Evolutionary conservation across 2,113 vertebrate genomes (phyloP).

Genomic region (Chaetura pelagica): DNA sequence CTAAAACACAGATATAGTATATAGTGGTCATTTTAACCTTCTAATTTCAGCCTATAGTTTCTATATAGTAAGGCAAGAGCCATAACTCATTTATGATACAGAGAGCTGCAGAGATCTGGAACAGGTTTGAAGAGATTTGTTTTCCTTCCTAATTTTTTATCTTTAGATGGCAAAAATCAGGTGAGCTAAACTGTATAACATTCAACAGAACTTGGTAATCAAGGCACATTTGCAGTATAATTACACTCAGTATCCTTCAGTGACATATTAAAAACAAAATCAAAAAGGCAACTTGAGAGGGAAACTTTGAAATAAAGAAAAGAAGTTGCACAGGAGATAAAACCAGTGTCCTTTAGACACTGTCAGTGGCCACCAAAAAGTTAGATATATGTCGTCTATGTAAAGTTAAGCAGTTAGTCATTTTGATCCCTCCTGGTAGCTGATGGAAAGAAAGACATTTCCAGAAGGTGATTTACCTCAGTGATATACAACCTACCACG

Average conservation of each 20-base stretch:
- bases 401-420: neutral
- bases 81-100: neutral
- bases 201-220: neutral
- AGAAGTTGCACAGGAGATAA: neutral
- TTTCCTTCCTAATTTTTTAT: neutral
- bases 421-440: neutral
- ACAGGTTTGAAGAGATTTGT: neutral
- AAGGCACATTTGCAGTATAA: neutral
- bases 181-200: neutral
- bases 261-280: neutral
- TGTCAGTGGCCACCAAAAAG: neutral
- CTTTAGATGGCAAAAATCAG: neutral
- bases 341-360: neutral
- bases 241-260: neutral
- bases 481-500: neutral
- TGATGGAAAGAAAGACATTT: neutral
- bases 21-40: neutral
- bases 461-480: neutral
- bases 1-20: neutral
- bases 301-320: neutral
- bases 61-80: neutral
- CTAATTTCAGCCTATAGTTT: neutral
- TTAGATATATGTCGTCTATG: neutral
- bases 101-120: neutral
- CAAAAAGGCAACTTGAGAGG: neutral